Evolutionary conservation across 2,113 vertebrate genomes (phyloP), one percentile per base, ranked within the genome.

Genomic region (Argyrosomus japonicus): DNA sequence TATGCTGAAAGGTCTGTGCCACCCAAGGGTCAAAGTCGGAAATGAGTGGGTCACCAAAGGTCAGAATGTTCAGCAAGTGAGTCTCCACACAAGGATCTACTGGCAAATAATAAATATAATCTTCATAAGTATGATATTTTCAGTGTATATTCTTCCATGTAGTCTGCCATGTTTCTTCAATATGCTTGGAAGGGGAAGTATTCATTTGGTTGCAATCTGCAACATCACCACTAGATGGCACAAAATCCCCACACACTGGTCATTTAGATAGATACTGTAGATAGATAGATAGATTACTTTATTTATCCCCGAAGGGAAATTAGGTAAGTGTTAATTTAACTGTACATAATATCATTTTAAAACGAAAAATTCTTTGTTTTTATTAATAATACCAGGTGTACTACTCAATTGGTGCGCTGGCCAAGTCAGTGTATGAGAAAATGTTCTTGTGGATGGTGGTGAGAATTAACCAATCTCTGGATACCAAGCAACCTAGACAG

Each of bases 31-130:
- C 4, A 89, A 89, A 84, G 87, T 89, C n/a, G 87, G 87, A 13
- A 89, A 89, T 0, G 87, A 89, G 62, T 89, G 87, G 87, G 87
- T 89, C 69, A 97, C 97, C 92, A 97, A 97, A 81, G 97, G 97
- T 14, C 97, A 98, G 90, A 97, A 83, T 81, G 97, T 97, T 77
- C 95, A 97, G 77, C 97, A 98, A 95, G 97, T 97, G 47, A 87
- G 94, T 50, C 73, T 9, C 6, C 57, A 58, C 12, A 27, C 56
- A 56, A 56, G 27, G 5, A 36, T 36, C 36, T 36, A 8, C 36
- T 36, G 36, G 36, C 36, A 8, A 36, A 36, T 36, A 36, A 36
- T 36, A 36, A 36, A 36, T 8, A 8, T 36, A 36, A 36, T 36
- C 7, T 8, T 36, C 6, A 36, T 36, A 36, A 36, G 36, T 36